Percentiles rank a stretch among this genome's conserved stretches.
Evolutionary conservation across 2,797 vertebrate species (phyloP).

Genomic region (Paramormyrops hopkinsi): DNA sequence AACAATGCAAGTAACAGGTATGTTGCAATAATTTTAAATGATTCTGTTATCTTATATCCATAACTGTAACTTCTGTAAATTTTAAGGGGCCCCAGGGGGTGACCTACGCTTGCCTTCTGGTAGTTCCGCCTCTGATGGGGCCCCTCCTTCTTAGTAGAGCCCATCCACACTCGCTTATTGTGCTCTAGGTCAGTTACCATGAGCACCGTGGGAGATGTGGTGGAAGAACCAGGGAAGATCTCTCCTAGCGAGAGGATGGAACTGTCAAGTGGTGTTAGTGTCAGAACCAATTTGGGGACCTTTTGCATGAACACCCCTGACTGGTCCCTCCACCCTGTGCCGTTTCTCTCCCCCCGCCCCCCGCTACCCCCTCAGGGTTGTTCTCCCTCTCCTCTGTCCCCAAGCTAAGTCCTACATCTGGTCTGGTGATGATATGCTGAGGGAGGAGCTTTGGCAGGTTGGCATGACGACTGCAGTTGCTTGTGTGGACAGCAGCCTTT

Average conservation of each 20-base stretch:
- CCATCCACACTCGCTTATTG: background rate
- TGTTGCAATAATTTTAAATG: background rate
- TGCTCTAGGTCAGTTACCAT: background rate
- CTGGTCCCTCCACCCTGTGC: accelerated
- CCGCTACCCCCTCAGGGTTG: background rate
- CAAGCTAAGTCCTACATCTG: background rate
- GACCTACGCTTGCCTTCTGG: background rate
- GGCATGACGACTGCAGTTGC: slow-evolving; percentile 54
- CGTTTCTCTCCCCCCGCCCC: background rate
- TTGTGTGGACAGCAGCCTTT: background rate
- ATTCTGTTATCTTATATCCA: background rate
- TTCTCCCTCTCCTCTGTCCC: background rate
- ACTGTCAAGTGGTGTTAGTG: background rate
- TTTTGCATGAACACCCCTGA: background rate
- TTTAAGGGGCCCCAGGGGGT: background rate
- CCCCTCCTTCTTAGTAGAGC: background rate
- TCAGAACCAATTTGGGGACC: background rate
- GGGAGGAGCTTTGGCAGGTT: slow-evolving; percentile 19
- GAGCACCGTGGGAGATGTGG: background rate
- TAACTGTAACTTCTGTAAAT: background rate
- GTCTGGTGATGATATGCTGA: slow-evolving; percentile 1
- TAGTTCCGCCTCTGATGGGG: background rate
- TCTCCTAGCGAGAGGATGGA: background rate
- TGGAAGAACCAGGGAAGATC: background rate
- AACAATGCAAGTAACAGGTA: background rate